Conservation (phyloP, 1,140 invertebrate species). For the Diorhabda elongata region DNA sequence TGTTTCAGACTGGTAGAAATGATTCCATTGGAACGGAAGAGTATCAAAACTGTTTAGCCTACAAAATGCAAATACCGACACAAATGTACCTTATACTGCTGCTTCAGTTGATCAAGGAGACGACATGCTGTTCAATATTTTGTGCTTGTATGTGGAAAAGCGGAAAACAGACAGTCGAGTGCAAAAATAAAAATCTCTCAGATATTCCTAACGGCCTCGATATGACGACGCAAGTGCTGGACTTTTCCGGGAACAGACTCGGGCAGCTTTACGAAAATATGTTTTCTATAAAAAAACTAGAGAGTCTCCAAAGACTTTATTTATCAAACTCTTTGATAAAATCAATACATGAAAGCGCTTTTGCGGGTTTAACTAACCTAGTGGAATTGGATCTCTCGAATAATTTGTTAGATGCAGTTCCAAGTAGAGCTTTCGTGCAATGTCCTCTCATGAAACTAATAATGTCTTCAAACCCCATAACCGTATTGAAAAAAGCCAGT, state of each 20-base stretch:
- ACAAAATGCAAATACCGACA: slow-evolving; percentile 29
- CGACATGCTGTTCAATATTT: slow-evolving; percentile 61
- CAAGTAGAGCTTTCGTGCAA: slow-evolving; percentile 70
- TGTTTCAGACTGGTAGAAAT: too few relatives aligned
- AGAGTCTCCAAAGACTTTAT: slow-evolving; percentile 85
- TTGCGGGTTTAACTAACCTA: slow-evolving; percentile 78
- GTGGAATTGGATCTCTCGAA: slow-evolving; percentile 84
- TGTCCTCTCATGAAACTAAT: slow-evolving; percentile 77
- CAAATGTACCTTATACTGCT: slow-evolving; percentile 25
- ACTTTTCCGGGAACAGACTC: slow-evolving; percentile 77
- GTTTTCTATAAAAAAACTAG: slow-evolving; percentile 71
- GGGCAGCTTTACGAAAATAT: slow-evolving; percentile 69
- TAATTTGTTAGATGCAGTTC: slow-evolving; percentile 73
- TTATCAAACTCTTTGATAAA: slow-evolving; percentile 70
- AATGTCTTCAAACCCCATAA: slow-evolving; percentile 77
- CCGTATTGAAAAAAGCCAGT: slow-evolving; percentile 63
- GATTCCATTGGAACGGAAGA: too few relatives aligned
- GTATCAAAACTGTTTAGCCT: too few relatives aligned
- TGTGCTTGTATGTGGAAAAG: slow-evolving; percentile 89
- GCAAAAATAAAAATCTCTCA: slow-evolving; percentile 68
- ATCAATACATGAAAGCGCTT: slow-evolving; percentile 72
- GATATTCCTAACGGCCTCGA: slow-evolving; percentile 76
- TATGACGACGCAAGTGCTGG: slow-evolving; percentile 83
- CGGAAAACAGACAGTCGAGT: slow-evolving; percentile 86
- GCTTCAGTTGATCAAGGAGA: slow-evolving; percentile 23